A percentile compares a stretch with the other conserved stretches of the same genome.
Conservation (phyloP, 2,797 vertebrate species). For the Malacoraja senta region DNA sequence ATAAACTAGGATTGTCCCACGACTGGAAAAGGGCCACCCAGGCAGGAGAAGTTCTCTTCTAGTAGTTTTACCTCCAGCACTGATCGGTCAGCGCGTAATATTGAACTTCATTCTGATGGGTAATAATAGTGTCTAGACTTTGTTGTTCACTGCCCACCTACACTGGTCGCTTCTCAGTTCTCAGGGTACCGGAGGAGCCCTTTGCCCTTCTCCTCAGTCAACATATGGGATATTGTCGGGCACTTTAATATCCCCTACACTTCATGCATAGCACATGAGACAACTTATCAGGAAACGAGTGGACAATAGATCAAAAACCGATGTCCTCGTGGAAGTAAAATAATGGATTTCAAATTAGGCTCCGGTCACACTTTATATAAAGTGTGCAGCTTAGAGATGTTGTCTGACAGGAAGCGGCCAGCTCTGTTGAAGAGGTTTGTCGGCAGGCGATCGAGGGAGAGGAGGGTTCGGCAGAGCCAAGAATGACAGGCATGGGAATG, state of each 20-base stretch:
- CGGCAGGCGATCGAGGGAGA: background rate
- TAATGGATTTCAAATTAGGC: background rate
- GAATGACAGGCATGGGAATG: slow-evolving; percentile 33
- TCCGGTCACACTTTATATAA: background rate
- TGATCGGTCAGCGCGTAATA: background rate
- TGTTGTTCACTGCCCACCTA: background rate
- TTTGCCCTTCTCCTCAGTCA: background rate
- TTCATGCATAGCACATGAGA: background rate
- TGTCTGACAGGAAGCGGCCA: slow-evolving; percentile 13
- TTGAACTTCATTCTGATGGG: background rate
- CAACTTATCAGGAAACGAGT: background rate
- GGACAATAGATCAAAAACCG: slow-evolving; percentile 16
- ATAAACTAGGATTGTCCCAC: background rate
- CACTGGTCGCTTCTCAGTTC: background rate
- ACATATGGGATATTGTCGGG: background rate
- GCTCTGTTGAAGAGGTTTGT: background rate
- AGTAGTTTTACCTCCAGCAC: background rate
- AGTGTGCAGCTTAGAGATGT: background rate
- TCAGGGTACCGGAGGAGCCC: background rate
- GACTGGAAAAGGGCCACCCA: background rate
- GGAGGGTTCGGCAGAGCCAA: background rate
- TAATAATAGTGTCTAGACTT: background rate
- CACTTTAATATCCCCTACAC: background rate
- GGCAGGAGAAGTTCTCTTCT: background rate
- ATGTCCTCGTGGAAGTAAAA: background rate